Percentiles rank a stretch among this genome's conserved stretches.
phyloP scores from a whole-genome alignment of 2,113 vertebrate species.

The Odontesthes bonariensis region DNA sequence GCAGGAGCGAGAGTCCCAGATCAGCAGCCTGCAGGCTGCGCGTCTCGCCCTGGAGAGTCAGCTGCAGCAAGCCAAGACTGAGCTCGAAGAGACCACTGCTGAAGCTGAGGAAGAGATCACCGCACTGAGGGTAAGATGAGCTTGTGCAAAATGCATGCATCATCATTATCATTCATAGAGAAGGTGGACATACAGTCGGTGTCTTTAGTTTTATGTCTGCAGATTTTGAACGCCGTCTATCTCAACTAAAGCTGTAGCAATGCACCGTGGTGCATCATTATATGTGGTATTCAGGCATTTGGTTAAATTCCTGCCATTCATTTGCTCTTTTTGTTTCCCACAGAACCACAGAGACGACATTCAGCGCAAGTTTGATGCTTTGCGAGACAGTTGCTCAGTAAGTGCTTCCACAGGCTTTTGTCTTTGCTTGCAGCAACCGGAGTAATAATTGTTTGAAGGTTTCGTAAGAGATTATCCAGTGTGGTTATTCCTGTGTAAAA shows the following conservation, averaged over 20 bases:
- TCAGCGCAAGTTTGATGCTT: constrained; percentile 98
- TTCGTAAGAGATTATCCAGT: constrained; percentile 12
- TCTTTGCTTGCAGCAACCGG: constrained; percentile 10
- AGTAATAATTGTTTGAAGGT: not conserved
- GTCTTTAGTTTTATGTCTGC: not conserved
- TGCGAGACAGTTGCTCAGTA: constrained; percentile 99
- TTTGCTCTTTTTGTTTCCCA: constrained; percentile 16
- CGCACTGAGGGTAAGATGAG: constrained; percentile 90
- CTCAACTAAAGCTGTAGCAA: constrained; percentile 2
- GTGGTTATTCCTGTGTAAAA: constrained; percentile 11
- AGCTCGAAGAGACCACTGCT: constrained; percentile 97
- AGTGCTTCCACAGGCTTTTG: constrained; percentile 73
- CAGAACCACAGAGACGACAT: constrained; percentile 92
- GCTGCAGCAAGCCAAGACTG: constrained; percentile 95
- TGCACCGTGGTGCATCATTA: not conserved
- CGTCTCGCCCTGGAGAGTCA: constrained; percentile 94
- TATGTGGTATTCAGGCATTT: not conserved
- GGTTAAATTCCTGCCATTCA: not conserved
- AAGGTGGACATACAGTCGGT: constrained; percentile 4
- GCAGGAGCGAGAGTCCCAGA: constrained; percentile 96
- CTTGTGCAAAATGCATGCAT: not conserved
- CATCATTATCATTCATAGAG: not conserved
- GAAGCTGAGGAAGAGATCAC: constrained; percentile 99
- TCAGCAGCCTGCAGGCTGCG: constrained; percentile 93
- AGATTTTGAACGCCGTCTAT: not conserved